A percentile compares a stretch with the other conserved stretches of the same genome.
phyloP scores from a whole-genome alignment of 2,888 invertebrate genomes.

The Ptychoptera contaminata region DNA sequence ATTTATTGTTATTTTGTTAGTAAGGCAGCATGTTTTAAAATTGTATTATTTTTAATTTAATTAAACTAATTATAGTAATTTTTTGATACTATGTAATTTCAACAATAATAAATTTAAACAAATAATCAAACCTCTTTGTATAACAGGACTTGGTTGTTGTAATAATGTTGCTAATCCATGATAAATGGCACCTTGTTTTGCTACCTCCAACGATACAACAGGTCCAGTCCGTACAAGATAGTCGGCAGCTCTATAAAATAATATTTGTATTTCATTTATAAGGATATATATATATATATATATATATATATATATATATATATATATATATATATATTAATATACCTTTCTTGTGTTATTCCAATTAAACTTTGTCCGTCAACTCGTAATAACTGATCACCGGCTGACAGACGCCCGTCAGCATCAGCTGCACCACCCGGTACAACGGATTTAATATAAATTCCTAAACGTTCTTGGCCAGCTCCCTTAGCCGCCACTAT shows the following conservation, averaged over 20 bases:
- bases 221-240: constrained; percentile 88
- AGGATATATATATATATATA: too few relatives aligned
- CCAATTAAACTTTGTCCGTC: constrained; percentile 91
- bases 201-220: constrained; percentile 86
- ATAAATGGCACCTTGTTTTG: constrained; percentile 93
- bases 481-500: constrained; percentile 94
- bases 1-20: too few relatives aligned
- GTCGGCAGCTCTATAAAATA: constrained; percentile 67
- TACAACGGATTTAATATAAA: constrained; percentile 97
- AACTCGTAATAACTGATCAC: constrained; percentile 92
- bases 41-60: background rate
- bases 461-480: constrained; percentile 73
- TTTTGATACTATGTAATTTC: constrained; percentile 1
- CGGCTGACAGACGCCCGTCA: constrained; percentile 88
- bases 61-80: background rate
- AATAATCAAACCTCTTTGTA: constrained; percentile 47
- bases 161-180: constrained; percentile 89
- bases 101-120: background rate
- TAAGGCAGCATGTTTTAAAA: constrained; percentile 5
- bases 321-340: constrained; percentile 14
- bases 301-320: too few relatives aligned
- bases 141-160: constrained; percentile 77
- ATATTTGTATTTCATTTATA: too few relatives aligned
- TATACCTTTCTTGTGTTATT: constrained; percentile 65
- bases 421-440: constrained; percentile 83